Evolutionary conservation across 2,797 vertebrate genomes (phyloP).

Genomic region (Limnodromus scolopaceus): DNA sequence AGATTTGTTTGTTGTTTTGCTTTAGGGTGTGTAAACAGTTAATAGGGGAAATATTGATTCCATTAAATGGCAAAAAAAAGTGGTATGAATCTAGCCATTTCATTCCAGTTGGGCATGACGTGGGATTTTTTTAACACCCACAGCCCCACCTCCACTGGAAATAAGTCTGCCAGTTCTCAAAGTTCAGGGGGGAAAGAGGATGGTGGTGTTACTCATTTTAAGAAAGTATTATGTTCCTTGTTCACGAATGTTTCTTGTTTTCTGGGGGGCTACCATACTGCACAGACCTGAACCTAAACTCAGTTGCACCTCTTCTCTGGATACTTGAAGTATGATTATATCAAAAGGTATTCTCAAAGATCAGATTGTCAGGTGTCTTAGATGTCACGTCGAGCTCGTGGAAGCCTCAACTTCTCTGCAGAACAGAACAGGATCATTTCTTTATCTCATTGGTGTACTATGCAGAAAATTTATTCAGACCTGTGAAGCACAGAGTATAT

Average conservation of each 20-base stretch:
- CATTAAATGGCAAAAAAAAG: background rate
- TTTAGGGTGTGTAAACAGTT: background rate
- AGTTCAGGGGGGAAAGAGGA: background rate
- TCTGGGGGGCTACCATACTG: accelerated
- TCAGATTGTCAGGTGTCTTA: background rate
- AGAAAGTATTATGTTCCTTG: background rate
- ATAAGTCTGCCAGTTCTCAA: background rate
- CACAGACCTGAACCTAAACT: background rate
- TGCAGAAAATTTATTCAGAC: background rate
- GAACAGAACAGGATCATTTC: background rate
- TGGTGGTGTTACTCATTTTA: background rate
- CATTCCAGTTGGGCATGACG: background rate
- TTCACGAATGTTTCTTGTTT: background rate
- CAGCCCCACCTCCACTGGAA: accelerated
- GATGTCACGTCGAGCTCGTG: background rate
- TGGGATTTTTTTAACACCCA: background rate
- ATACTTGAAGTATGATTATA: background rate
- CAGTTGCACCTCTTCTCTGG: accelerated
- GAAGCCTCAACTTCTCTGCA: background rate
- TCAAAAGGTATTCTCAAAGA: background rate
- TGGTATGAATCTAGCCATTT: background rate
- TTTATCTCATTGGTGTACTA: background rate
- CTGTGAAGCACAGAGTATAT: background rate
- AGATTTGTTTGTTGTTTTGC: background rate
- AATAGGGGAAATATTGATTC: background rate